A percentile compares a stretch with the other conserved stretches of the same genome.
Evolutionary conservation across 2,888 invertebrate genomes (phyloP).

Genomic region (Apamea sordens): DNA sequence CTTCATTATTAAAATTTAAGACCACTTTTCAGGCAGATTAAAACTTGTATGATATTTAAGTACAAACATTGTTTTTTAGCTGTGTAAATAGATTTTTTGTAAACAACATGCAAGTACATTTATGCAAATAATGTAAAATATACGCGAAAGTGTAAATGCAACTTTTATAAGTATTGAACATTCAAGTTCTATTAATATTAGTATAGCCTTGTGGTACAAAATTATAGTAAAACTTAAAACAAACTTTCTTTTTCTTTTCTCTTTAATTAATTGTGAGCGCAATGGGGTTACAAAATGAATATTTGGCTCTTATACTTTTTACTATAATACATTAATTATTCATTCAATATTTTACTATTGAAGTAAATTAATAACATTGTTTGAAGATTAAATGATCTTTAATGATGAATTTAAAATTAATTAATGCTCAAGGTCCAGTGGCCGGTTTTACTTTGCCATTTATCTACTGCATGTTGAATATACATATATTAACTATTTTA

Average conservation of each 20-base stretch:
- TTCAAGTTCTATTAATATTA: slow-evolving; percentile 11
- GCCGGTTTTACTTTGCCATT: slow-evolving; percentile 4
- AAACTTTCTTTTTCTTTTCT: neutral
- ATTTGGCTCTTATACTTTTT: neutral
- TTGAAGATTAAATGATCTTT: neutral
- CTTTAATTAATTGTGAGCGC: neutral
- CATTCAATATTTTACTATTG: neutral
- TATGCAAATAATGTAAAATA: slow-evolving; percentile 10
- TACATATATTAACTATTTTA: neutral
- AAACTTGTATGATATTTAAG: slow-evolving; percentile 27
- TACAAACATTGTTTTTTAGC: slow-evolving; percentile 8
- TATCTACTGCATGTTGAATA: slow-evolving; percentile 1
- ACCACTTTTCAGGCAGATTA: slow-evolving; percentile 24
- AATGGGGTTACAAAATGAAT: neutral
- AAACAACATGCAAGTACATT: neutral
- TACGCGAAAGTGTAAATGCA: slow-evolving; percentile 1
- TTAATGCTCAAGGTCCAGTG: slow-evolving; percentile 13
- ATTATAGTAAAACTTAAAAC: neutral
- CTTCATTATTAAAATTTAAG: slow-evolving; percentile 29
- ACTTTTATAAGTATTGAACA: slow-evolving; percentile 11
- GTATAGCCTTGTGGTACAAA: neutral
- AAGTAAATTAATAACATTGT: neutral
- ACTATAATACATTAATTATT: neutral
- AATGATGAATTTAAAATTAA: slow-evolving; percentile 8
- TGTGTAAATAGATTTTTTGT: neutral